phyloP scores from a whole-genome alignment of 2,888 invertebrate species.

The Dryadula phaetusa region DNA sequence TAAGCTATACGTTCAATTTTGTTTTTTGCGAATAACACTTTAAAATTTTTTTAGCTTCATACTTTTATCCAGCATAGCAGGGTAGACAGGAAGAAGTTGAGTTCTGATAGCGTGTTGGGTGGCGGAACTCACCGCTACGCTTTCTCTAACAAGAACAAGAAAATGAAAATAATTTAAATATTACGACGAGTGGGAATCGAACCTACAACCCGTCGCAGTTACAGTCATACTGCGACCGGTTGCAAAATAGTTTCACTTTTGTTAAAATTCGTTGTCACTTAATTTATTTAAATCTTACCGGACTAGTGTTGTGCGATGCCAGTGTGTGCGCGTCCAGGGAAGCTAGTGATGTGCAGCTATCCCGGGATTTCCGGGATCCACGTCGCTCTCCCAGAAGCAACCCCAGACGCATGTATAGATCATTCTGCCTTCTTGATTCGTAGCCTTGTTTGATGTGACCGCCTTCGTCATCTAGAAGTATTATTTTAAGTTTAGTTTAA shows the following conservation, averaged over 20 bases:
- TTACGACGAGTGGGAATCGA: too few species aligned
- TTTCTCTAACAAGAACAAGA: too few species aligned
- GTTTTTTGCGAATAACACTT: too few species aligned
- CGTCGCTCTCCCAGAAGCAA: slow-evolving; percentile 90
- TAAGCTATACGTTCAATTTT: too few species aligned
- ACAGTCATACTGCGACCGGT: not conserved
- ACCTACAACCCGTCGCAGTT: too few species aligned
- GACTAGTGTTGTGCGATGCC: slow-evolving; percentile 93
- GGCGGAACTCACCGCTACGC: too few species aligned
- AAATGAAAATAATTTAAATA: too few species aligned
- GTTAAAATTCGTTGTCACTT: not conserved
- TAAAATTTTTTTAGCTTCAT: too few species aligned
- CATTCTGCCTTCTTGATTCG: slow-evolving; percentile 85
- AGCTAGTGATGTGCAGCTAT: slow-evolving; percentile 82
- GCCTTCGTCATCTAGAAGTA: slow-evolving; percentile 87
- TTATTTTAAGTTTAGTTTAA: slow-evolving; percentile 16
- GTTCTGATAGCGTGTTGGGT: too few species aligned
- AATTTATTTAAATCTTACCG: slow-evolving; percentile 71
- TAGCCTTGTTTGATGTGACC: slow-evolving; percentile 86
- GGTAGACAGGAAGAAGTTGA: too few species aligned
- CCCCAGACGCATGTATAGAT: slow-evolving; percentile 92
- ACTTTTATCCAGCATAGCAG: too few species aligned
- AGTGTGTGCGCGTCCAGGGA: slow-evolving; percentile 87
- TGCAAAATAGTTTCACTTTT: too few species aligned
- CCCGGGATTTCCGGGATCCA: slow-evolving; percentile 73